Conservation (phyloP, 2,888 invertebrate species). For the Phymatocera aterrima region DNA sequence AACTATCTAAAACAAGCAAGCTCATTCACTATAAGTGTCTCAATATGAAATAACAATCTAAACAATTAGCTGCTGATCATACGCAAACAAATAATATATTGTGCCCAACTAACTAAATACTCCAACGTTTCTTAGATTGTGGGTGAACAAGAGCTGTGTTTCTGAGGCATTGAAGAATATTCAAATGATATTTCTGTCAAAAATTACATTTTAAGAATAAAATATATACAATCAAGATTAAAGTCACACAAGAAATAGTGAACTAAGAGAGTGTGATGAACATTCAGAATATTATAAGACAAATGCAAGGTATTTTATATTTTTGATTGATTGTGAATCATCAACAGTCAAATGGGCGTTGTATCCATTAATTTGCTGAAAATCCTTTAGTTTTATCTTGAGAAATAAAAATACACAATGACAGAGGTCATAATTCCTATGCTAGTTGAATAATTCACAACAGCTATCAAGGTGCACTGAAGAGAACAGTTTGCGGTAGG, state of each 20-base stretch:
- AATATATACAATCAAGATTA: background rate
- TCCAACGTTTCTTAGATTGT: conserved; percentile 52
- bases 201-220: background rate
- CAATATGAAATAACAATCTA: background rate
- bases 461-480: background rate
- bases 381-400: conserved; percentile 67
- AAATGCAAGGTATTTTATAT: background rate
- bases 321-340: background rate
- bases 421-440: background rate
- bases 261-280: background rate
- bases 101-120: background rate
- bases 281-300: background rate
- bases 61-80: background rate
- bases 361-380: conserved; percentile 56
- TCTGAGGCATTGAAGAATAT: background rate
- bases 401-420: background rate
- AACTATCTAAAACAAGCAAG: background rate
- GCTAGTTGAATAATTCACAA: background rate
- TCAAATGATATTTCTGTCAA: background rate
- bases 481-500: background rate
- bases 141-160: background rate
- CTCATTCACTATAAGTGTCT: background rate
- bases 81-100: conserved; percentile 19
- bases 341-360: background rate
- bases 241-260: background rate